phyloP scores from a whole-genome alignment of 2,797 vertebrate species.

The Microhierax caerulescens region DNA sequence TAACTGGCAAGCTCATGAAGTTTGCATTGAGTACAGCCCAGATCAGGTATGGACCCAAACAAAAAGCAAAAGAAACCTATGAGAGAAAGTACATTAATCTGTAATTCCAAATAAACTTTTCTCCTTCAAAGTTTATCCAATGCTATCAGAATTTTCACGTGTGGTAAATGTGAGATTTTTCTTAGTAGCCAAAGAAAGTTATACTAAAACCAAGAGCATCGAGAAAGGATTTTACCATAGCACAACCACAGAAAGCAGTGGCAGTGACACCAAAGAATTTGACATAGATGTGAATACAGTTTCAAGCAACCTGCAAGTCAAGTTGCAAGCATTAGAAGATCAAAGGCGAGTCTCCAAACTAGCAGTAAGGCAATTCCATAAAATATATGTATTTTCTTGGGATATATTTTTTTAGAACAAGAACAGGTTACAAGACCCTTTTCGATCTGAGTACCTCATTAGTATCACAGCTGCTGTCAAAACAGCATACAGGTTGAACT shows the following conservation, averaged over 20 bases:
- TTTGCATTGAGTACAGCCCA: neutral
- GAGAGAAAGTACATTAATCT: neutral
- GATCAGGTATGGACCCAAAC: neutral
- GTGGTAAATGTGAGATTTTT: neutral
- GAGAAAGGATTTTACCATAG: neutral
- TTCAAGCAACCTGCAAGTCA: neutral
- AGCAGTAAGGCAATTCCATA: neutral
- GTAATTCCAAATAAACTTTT: neutral
- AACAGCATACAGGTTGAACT: neutral
- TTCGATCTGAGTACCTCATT: neutral
- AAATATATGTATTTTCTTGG: neutral
- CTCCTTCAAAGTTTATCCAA: neutral
- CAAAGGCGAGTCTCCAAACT: neutral
- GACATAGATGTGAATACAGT: neutral
- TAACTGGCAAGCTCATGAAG: neutral
- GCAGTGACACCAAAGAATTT: neutral
- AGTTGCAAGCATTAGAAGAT: neutral
- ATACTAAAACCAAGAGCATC: neutral
- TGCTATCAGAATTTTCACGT: neutral
- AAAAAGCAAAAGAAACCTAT: neutral
- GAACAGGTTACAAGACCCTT: neutral
- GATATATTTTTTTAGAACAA: neutral
- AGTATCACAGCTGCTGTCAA: neutral
- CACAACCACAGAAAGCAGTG: neutral
- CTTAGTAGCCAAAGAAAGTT: neutral